Percentiles rank a stretch among this genome's conserved stretches.
Evolutionary conservation across 2,888 invertebrate genomes (phyloP).

Genomic region (Nysson spinosus): DNA sequence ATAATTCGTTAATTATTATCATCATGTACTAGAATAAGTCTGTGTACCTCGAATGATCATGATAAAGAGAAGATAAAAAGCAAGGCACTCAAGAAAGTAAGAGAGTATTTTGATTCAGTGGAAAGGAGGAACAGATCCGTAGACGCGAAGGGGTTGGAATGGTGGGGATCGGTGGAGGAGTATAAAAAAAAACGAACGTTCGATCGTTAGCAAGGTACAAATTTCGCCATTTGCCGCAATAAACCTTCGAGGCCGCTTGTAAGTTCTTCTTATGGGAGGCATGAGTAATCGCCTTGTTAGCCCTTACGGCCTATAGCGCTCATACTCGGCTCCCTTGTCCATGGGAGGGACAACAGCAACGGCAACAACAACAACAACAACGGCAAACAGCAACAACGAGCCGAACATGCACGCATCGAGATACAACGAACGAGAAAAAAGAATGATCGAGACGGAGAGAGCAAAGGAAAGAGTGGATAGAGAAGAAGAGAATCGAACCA

Average conservation of each 20-base stretch:
- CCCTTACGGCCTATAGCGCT: constrained; percentile 74
- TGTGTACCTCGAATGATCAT: constrained; percentile 6
- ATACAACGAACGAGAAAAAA: constrained; percentile 49
- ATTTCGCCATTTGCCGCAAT: constrained; percentile 77
- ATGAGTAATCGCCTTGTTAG: constrained; percentile 78
- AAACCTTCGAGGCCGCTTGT: constrained; percentile 75
- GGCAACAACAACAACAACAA: constrained; percentile 41
- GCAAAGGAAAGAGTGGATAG: constrained; percentile 8
- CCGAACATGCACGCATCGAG: constrained; percentile 52
- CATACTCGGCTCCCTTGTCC: constrained; percentile 64
- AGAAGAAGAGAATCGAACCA: constrained; percentile 18
- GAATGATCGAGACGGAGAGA: constrained; percentile 4
- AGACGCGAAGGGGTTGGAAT: neutral
- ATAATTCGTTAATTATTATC: constrained; percentile 44
- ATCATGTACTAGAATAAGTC: constrained; percentile 20
- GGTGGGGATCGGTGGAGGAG: constrained; percentile 23
- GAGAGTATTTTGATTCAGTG: neutral
- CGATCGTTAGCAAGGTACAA: constrained; percentile 77
- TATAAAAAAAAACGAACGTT: constrained; percentile 64
- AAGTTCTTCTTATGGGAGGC: constrained; percentile 76
- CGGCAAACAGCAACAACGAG: constrained; percentile 49
- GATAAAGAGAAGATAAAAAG: neutral
- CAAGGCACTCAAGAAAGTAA: constrained; percentile 6
- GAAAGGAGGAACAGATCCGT: neutral
- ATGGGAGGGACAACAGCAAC: constrained; percentile 50